phyloP scores from a whole-genome alignment of 2,888 invertebrate genomes.

The Callyntrura sp. region DNA sequence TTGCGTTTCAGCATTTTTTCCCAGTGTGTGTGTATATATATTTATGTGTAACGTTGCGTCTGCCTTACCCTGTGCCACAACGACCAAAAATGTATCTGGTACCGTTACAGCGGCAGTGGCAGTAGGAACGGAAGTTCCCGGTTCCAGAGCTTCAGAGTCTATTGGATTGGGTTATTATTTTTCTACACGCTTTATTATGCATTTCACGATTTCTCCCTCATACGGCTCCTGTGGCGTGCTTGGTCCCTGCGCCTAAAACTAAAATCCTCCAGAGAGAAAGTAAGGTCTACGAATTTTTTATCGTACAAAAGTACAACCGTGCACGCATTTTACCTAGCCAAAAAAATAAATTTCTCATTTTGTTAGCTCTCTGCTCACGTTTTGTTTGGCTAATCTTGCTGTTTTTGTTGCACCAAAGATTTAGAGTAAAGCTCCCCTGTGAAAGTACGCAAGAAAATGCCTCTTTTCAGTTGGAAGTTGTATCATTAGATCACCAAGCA shows the following conservation, averaged over 20 bases:
- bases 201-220: slow-evolving; percentile 69
- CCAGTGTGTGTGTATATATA: slow-evolving; percentile 30
- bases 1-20: slow-evolving; percentile 43
- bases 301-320: not conserved
- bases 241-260: slow-evolving; percentile 4
- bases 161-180: slow-evolving; percentile 55
- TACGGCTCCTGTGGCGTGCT: slow-evolving; percentile 44
- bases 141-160: slow-evolving; percentile 7
- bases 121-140: slow-evolving; percentile 6
- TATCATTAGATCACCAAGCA: no score
- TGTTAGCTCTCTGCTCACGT: slow-evolving; percentile 59
- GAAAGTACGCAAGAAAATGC: no score
- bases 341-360: slow-evolving; percentile 34
- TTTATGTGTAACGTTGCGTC: not conserved
- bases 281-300: not conserved
- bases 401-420: slow-evolving; percentile 70
- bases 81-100: slow-evolving; percentile 23
- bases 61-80: slow-evolving; percentile 2
- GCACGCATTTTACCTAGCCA: not conserved
- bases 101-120: not conserved
- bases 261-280: slow-evolving; percentile 41
- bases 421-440: slow-evolving; percentile 34
- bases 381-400: slow-evolving; percentile 65
- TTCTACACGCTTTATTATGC: slow-evolving; percentile 66
- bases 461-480: no score